Conservation (phyloP, 2,113 vertebrate genomes). For the Lophius piscatorius region DNA sequence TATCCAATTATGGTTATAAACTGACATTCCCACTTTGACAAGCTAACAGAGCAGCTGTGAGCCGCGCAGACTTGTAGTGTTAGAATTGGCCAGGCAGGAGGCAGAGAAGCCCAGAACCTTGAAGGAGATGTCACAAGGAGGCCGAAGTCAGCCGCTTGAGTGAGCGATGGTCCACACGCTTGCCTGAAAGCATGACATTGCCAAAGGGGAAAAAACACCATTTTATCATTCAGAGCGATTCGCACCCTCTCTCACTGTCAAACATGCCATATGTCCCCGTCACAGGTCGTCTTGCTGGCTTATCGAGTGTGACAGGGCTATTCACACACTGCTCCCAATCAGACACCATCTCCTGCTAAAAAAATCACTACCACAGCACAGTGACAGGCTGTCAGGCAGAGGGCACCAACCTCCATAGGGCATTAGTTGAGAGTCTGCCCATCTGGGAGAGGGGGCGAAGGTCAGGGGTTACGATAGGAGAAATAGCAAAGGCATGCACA, state of each 20-base stretch:
- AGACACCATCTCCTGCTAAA: conserved; percentile 76
- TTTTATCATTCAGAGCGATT: conserved; percentile 86
- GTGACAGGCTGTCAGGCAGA: conserved; percentile 80
- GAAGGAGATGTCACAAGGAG: conserved; percentile 76
- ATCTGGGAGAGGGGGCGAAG: conserved; percentile 64
- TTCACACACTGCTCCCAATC: conserved; percentile 83
- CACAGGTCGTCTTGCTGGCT: conserved; percentile 81
- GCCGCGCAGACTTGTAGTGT: conserved; percentile 59
- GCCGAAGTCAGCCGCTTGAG: conserved; percentile 74
- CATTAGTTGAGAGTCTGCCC: conserved; percentile 66
- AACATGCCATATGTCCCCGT: conserved; percentile 84
- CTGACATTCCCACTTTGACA: conserved; percentile 47
- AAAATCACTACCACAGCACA: conserved; percentile 69
- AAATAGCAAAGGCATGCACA: conserved; percentile 37
- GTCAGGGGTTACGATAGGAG: conserved; percentile 62
- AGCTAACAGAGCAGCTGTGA: conserved; percentile 65
- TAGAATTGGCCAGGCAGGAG: conserved; percentile 65
- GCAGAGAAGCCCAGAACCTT: conserved; percentile 65
- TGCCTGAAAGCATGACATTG: conserved; percentile 83
- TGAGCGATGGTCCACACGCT: conserved; percentile 79
- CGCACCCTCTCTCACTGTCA: conserved; percentile 82
- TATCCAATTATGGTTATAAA: conserved; percentile 72
- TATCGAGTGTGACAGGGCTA: conserved; percentile 84
- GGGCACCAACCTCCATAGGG: conserved; percentile 77
- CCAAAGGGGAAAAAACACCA: conserved; percentile 81